A percentile compares a stretch with the other conserved stretches of the same genome.
phyloP scores from a whole-genome alignment of 2,113 vertebrate species.

The Ptyas mucosa region DNA sequence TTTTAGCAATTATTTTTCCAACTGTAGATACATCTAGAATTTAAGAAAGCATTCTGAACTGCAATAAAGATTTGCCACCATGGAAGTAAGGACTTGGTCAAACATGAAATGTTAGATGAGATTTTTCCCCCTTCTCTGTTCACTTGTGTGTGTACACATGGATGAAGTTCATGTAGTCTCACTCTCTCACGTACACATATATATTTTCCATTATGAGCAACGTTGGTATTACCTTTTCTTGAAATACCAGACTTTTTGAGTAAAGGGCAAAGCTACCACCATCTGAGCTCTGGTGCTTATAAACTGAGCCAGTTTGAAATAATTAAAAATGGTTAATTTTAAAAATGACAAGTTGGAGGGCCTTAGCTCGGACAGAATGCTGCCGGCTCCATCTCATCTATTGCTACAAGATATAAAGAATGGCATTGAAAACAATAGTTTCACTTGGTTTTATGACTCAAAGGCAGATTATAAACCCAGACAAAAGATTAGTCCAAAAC shows the following conservation, averaged over 20 bases:
- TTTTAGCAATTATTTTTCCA: not conserved
- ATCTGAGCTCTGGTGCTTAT: not conserved
- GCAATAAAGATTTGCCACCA: not conserved
- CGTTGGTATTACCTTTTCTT: not conserved
- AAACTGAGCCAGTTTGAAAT: not conserved
- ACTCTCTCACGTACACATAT: not conserved
- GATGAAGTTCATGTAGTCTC: not conserved
- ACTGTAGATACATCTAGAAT: not conserved
- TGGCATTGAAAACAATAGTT: constrained; percentile 28
- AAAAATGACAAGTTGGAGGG: not conserved
- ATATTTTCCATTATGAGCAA: not conserved
- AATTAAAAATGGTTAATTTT: not conserved
- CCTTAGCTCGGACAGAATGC: not conserved
- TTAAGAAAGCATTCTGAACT: not conserved
- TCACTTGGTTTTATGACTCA: constrained; percentile 20
- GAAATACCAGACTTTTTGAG: not conserved
- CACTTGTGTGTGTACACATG: not conserved
- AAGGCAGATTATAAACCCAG: not conserved
- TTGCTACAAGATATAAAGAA: not conserved
- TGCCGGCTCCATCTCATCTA: not conserved
- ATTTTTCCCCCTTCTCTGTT: not conserved
- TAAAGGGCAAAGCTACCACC: not conserved
- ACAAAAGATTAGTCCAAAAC: not conserved
- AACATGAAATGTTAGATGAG: not conserved
- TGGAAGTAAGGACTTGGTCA: not conserved